These are phyloP conservation scores for Dasysyrphus albostriatus DNA, from an alignment of 2,888 invertebrate genomes.

Conservation along the genomic window DNA sequence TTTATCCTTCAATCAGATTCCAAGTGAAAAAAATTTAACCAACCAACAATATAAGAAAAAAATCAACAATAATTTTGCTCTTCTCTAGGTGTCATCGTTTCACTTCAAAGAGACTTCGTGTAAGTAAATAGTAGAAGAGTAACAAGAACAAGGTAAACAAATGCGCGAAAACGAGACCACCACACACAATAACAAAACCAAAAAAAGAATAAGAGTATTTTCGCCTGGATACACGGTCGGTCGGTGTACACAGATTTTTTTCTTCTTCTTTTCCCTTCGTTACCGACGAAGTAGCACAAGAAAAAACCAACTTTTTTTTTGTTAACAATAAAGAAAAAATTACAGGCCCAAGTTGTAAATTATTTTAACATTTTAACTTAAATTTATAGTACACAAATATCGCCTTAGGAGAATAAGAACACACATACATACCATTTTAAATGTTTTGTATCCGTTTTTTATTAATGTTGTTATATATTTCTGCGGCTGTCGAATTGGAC, in stretches of 20 bases:
- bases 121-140: conserved; percentile 22
- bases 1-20: conserved; percentile 22
- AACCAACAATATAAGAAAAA: conserved; percentile 33
- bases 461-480: conserved; percentile 27
- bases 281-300: conserved; percentile 1
- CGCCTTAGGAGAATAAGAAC: not conserved
- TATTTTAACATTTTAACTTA: not conserved
- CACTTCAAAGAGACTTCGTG: conserved; percentile 41
- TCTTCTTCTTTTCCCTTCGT: conserved; percentile 6
- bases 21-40: conserved; percentile 42
- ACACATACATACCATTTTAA: conserved; percentile 64
- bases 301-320: not conserved
- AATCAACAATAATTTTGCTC: conserved; percentile 25
- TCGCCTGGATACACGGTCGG: conserved; percentile 70
- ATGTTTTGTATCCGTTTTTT: conserved; percentile 53
- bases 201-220: conserved; percentile 64
- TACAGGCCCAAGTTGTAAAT: conserved; percentile 16
- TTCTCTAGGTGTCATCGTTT: conserved; percentile 57
- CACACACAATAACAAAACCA: conserved; percentile 32
- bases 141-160: conserved; percentile 20
- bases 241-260: conserved; percentile 44
- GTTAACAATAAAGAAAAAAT: conserved; percentile 29
- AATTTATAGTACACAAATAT: conserved; percentile 1
- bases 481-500: conserved; percentile 57
- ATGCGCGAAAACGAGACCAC: conserved; percentile 49